Evolutionary conservation across 2,797 vertebrate species (phyloP).

Genomic region (Gallinago nigripennis): DNA sequence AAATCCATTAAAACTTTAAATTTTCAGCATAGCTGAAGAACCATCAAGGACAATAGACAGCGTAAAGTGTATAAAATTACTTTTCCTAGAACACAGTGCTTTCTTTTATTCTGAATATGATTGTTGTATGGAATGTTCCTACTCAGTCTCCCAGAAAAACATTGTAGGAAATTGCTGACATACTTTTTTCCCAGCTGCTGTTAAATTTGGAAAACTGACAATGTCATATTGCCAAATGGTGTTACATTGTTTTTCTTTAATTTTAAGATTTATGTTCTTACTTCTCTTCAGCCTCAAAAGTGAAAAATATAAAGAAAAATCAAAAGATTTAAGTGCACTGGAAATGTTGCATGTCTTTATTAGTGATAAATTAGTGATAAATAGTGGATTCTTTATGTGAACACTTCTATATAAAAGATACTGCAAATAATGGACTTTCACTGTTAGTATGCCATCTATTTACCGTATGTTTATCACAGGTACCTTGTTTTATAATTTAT

Average conservation of each 20-base stretch:
- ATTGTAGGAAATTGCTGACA: slow-evolving; percentile 3
- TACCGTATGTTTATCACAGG: background rate
- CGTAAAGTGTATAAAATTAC: background rate
- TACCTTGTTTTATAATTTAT: background rate
- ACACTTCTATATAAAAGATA: background rate
- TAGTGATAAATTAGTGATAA: background rate
- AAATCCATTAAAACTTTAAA: background rate
- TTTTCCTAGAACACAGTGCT: background rate
- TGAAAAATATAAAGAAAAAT: background rate
- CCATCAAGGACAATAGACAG: background rate
- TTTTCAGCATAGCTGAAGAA: background rate
- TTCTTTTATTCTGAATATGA: background rate
- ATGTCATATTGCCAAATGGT: background rate
- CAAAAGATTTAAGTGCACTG: background rate
- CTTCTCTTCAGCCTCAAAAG: background rate
- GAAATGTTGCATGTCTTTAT: background rate
- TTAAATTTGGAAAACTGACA: background rate
- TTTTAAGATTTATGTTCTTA: background rate
- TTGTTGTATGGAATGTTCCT: background rate
- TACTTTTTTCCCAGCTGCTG: background rate
- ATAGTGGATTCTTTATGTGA: background rate
- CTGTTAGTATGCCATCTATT: background rate
- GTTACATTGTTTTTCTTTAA: background rate
- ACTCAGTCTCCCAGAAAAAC: background rate
- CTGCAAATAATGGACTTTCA: background rate